phyloP scores from a whole-genome alignment of 2,888 invertebrate genomes.

The Macropis europaea region DNA sequence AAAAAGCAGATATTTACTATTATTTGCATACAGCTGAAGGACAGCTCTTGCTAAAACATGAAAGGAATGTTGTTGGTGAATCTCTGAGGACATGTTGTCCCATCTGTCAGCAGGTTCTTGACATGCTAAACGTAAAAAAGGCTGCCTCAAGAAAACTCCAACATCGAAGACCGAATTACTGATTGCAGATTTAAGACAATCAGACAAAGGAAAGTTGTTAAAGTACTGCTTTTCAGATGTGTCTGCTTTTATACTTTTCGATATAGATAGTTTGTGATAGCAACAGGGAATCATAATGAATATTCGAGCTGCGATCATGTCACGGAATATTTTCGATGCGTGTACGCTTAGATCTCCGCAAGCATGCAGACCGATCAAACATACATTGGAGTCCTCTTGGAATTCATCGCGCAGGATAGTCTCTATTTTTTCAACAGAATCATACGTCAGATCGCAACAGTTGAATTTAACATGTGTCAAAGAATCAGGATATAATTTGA shows the following conservation, averaged over 20 bases:
- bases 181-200: constrained; percentile 79
- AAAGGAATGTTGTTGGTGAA: constrained; percentile 79
- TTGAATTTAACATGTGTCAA: constrained; percentile 82
- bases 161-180: constrained; percentile 71
- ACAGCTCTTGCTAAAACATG: constrained; percentile 81
- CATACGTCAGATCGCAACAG: constrained; percentile 82
- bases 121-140: constrained; percentile 87
- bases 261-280: constrained; percentile 86
- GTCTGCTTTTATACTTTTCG: constrained; percentile 27
- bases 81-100: constrained; percentile 79
- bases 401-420: constrained; percentile 79
- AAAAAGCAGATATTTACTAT: constrained; percentile 80
- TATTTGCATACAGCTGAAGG: constrained; percentile 83
- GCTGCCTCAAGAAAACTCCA: constrained; percentile 81
- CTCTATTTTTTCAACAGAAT: constrained; percentile 81
- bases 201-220: constrained; percentile 86
- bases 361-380: constrained; percentile 86
- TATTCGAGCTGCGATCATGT: constrained; percentile 81
- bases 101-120: constrained; percentile 84
- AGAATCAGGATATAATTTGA: constrained; percentile 81
- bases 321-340: constrained; percentile 84
- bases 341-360: constrained; percentile 89
- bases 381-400: constrained; percentile 72
- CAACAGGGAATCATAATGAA: constrained; percentile 89
- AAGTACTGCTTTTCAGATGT: constrained; percentile 77